phyloP scores from a whole-genome alignment of 2,888 invertebrate genomes.

The Glaucopsyche alexis region DNA sequence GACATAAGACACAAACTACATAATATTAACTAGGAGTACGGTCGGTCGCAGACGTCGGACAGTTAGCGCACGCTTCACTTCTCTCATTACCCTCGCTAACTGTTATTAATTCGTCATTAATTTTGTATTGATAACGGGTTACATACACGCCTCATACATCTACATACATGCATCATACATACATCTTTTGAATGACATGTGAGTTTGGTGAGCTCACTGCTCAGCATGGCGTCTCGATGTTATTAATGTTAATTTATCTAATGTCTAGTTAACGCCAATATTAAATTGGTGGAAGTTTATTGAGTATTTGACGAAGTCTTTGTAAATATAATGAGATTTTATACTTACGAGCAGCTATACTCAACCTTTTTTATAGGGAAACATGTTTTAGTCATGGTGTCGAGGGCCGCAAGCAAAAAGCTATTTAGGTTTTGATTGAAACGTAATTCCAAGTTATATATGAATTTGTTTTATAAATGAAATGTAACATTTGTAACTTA shows the following conservation, averaged over 20 bases:
- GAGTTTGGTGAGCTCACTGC: background rate
- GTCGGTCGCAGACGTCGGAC: slow-evolving; percentile 34
- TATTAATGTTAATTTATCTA: slow-evolving; percentile 14
- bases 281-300: background rate
- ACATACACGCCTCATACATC: slow-evolving; percentile 20
- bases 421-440: too few relatives aligned
- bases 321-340: background rate
- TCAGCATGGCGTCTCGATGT: slow-evolving; percentile 7
- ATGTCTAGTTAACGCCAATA: background rate
- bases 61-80: slow-evolving; percentile 37
- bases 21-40: background rate
- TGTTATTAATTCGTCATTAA: slow-evolving; percentile 31
- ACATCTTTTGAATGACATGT: slow-evolving; percentile 21
- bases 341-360: too few relatives aligned
- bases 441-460: too few relatives aligned
- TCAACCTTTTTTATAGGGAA: too few relatives aligned
- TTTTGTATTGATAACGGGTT: slow-evolving; percentile 29
- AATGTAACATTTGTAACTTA: too few relatives aligned
- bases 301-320: background rate
- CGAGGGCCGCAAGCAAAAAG: too few relatives aligned
- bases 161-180: background rate
- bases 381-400: too few relatives aligned
- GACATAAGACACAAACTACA: too few relatives aligned
- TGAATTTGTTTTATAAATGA: too few relatives aligned
- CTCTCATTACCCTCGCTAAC: slow-evolving; percentile 31